A percentile compares a stretch with the other conserved stretches of the same genome.
phyloP scores from a whole-genome alignment of 2,888 invertebrate genomes.

The Epinotia bilunana region DNA sequence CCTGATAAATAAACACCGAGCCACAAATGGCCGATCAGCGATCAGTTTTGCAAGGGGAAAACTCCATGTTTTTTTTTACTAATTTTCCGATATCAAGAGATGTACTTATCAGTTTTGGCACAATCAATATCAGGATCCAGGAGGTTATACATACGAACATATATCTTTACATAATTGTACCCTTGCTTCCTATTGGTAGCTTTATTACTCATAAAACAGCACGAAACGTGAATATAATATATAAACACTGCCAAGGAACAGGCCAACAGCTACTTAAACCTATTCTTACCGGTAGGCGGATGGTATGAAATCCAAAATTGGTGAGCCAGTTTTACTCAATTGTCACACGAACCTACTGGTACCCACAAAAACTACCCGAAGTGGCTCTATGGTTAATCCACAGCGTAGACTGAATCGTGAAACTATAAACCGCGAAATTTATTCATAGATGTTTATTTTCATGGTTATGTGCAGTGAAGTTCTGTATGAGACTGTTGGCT shows the following conservation, averaged over 20 bases:
- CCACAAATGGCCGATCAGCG: too few relatives aligned
- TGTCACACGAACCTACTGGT: constrained; percentile 33
- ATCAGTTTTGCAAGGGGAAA: too few relatives aligned
- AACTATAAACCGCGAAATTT: constrained; percentile 66
- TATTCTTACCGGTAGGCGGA: constrained; percentile 87
- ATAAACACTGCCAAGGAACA: constrained; percentile 1
- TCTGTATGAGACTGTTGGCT: constrained; percentile 67
- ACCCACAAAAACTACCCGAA: constrained; percentile 5
- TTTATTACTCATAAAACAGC: not conserved
- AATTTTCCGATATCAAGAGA: too few relatives aligned
- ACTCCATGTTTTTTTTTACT: too few relatives aligned
- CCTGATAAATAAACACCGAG: too few relatives aligned
- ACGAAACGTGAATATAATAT: not conserved
- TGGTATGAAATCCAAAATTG: constrained; percentile 94
- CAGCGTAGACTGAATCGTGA: constrained; percentile 58
- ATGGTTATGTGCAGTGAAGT: constrained; percentile 63
- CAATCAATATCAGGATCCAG: too few relatives aligned
- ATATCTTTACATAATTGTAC: not conserved
- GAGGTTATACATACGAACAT: too few relatives aligned
- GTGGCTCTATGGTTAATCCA: constrained; percentile 48
- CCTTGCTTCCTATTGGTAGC: not conserved
- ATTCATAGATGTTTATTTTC: constrained; percentile 82
- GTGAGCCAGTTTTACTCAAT: constrained; percentile 88
- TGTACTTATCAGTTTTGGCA: too few relatives aligned
- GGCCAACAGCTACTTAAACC: not conserved